A percentile compares a stretch with the other conserved stretches of the same genome.
phyloP scores from a whole-genome alignment of 2,113 vertebrate species.

The Spermophilus dauricus region DNA sequence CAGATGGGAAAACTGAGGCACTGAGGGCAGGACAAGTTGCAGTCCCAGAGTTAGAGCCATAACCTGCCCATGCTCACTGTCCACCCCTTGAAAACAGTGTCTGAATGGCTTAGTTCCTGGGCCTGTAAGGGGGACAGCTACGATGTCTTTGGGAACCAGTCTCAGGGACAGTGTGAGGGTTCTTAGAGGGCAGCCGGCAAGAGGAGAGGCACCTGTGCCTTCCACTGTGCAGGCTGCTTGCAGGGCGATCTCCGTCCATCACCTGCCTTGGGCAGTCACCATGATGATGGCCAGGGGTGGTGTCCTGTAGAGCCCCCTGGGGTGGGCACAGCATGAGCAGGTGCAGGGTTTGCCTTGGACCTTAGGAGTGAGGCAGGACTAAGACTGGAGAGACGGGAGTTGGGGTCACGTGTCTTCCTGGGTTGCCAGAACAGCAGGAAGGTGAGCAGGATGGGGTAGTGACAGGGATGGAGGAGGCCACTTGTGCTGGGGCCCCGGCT shows the following conservation, averaged over 20 bases:
- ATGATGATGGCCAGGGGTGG: too few relatives aligned
- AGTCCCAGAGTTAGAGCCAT: background rate
- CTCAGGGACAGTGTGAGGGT: too few relatives aligned
- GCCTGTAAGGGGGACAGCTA: background rate
- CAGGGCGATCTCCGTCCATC: background rate
- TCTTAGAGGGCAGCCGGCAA: background rate
- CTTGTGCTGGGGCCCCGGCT: background rate
- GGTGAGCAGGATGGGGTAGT: background rate
- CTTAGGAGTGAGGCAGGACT: background rate
- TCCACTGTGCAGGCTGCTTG: background rate
- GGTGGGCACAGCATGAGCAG: background rate
- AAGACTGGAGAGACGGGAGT: background rate
- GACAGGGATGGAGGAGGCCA: background rate
- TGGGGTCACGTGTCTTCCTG: background rate
- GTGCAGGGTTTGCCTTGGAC: background rate
- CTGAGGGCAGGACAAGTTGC: background rate
- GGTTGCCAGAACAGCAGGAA: background rate
- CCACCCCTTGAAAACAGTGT: background rate
- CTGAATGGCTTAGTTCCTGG: too few relatives aligned
- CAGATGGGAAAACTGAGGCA: slow-evolving; percentile 14
- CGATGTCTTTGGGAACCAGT: background rate
- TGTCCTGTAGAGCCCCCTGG: background rate
- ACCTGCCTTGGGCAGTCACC: background rate
- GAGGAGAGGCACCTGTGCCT: background rate
- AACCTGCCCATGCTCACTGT: background rate